A percentile compares a stretch with the other conserved stretches of the same genome.
Conservation (phyloP, 2,888 invertebrate genomes). For the Leptinotarsa tumamoca region DNA sequence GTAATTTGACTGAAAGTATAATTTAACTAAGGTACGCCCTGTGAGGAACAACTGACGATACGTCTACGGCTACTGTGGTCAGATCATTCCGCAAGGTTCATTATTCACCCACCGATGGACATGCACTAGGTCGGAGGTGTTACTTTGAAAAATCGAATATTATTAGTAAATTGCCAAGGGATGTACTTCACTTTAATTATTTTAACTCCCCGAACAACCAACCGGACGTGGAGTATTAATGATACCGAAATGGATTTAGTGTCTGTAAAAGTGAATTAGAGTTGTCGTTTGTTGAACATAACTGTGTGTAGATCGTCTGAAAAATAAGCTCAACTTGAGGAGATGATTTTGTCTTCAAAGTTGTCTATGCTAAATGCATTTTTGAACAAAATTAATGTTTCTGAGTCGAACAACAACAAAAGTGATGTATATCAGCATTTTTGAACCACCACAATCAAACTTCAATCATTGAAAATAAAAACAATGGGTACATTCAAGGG, state of each 20-base stretch:
- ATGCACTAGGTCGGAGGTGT: slow-evolving; percentile 37
- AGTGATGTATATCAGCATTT: no score
- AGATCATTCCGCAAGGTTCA: slow-evolving; percentile 53
- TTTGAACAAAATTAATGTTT: no score
- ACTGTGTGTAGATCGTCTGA: neutral
- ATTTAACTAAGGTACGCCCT: slow-evolving; percentile 36
- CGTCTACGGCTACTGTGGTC: slow-evolving; percentile 49
- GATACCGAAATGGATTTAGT: slow-evolving; percentile 30
- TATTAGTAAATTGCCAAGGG: slow-evolving; percentile 47
- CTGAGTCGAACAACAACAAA: no score
- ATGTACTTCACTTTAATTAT: slow-evolving; percentile 45
- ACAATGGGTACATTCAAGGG: no score
- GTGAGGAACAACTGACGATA: slow-evolving; percentile 13
- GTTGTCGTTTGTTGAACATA: neutral
- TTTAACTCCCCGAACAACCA: slow-evolving; percentile 33
- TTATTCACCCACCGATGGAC: slow-evolving; percentile 48
- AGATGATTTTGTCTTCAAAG: no score
- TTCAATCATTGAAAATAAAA: no score
- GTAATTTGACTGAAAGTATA: neutral
- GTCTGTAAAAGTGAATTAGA: neutral
- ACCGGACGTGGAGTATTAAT: slow-evolving; percentile 33
- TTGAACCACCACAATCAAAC: no score
- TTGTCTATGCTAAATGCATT: no score
- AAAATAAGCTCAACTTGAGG: no score
- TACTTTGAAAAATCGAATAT: slow-evolving; percentile 52